Percentiles rank a stretch among this genome's conserved stretches.
phyloP scores from a whole-genome alignment of 2,888 invertebrate genomes.

The Xestia sexstrigata region DNA sequence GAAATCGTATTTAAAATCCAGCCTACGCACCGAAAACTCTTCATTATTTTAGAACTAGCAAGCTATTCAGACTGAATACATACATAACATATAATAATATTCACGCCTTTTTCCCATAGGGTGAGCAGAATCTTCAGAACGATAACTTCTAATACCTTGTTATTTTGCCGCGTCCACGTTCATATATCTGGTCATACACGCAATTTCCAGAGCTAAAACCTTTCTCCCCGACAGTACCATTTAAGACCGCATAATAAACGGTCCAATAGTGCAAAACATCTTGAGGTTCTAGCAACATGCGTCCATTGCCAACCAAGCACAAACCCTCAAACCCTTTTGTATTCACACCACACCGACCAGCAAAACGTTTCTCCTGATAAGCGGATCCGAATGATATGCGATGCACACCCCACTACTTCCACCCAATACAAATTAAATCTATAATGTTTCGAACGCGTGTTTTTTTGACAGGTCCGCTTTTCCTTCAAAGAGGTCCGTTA shows the following conservation, averaged over 20 bases:
- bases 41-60: not conserved
- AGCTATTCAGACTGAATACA: not conserved
- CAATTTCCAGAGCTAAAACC: not conserved
- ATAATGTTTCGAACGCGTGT: conserved; percentile 26
- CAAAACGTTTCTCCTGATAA: conserved; percentile 30
- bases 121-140: not conserved
- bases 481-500: conserved; percentile 25
- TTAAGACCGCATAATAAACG: conserved; percentile 50
- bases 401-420: conserved; percentile 21
- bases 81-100: not conserved
- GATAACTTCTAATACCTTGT: not conserved
- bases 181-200: not conserved
- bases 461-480: conserved; percentile 40
- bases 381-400: conserved; percentile 22
- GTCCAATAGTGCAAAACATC: conserved; percentile 44
- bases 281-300: conserved; percentile 43
- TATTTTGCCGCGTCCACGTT: not conserved
- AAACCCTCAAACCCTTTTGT: conserved; percentile 64
- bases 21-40: not conserved
- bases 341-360: conserved; percentile 56
- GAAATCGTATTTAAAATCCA: conserved; percentile 4
- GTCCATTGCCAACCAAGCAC: conserved; percentile 39
- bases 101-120: not conserved
- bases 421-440: conserved; percentile 47
- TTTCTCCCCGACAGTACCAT: conserved; percentile 34